Base-by-base conservation (phyloP, 2,888 invertebrate genomes). In the Homarus gammarus region DNA sequence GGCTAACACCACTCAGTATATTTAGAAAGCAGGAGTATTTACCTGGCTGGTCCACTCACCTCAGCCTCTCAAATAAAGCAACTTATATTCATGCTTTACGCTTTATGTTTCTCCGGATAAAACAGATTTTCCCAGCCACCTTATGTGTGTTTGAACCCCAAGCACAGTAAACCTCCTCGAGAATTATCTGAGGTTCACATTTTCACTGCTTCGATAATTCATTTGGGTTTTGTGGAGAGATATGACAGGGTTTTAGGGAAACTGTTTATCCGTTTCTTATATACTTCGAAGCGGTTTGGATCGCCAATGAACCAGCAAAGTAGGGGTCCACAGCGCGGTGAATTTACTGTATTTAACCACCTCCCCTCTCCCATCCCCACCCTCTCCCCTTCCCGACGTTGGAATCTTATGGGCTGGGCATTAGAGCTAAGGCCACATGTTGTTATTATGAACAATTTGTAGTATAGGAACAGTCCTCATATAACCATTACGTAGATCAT, bases 361-460 rank as follows among this genome's bases (percentile, higher is more conserved):
- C 61, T n/a, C n/a, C n/a, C n/a, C n/a, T n/a, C 61, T n/a, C n/a
- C n/a, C n/a, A n/a, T n/a, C n/a, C n/a, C n/a, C n/a, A n/a, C n/a
- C n/a, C n/a, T n/a, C n/a, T n/a, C n/a, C n/a, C 44, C 6, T 27
- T 51, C 18, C 18, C 51, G 61, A 27, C 10, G 61, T 2, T 2
- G 61, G 27, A 12, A 61, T n/a, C 61, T 61, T 61, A 18, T 2
- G 10, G 18, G 56, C 56, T 2, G 2, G 18, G 56, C 56, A 56
- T 56, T 56, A 18, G 56, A 56, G 56, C 56, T 56, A 56, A 15
- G 56, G 18, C 56, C 56, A 18, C 56, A 56, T 56, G 56, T 8
- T 56, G 56, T 8, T 56, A 56, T 56, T 56, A 56, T 56, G 56
- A 56, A 56, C 56, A 56, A 56, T 56, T 56, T 56, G 56, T 56